Conservation (phyloP, 2,113 vertebrate species). For the Tragelaphus scriptus region DNA sequence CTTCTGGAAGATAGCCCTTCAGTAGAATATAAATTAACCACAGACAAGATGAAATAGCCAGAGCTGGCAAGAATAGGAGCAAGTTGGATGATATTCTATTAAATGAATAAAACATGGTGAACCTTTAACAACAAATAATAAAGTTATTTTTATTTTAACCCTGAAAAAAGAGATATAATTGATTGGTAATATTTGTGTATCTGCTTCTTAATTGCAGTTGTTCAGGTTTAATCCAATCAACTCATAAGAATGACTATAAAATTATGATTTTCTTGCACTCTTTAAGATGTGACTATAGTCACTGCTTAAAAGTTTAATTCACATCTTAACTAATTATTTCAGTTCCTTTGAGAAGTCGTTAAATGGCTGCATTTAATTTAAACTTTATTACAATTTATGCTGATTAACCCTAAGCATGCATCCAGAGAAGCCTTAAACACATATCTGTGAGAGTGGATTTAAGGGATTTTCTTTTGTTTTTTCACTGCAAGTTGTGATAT, state of each 20-base stretch:
- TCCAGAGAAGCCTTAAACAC: neutral
- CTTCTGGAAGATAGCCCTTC: slow-evolving; percentile 44
- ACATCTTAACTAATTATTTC: slow-evolving; percentile 33
- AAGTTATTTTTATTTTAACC: slow-evolving; percentile 49
- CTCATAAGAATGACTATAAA: neutral
- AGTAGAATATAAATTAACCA: slow-evolving; percentile 56
- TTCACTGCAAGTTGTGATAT: neutral
- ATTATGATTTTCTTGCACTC: neutral
- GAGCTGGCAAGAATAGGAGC: slow-evolving; percentile 33
- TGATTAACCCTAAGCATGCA: neutral
- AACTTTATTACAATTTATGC: neutral
- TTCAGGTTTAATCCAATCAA: neutral
- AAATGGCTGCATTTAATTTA: slow-evolving; percentile 39
- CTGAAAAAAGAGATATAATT: neutral
- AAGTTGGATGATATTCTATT: slow-evolving; percentile 45
- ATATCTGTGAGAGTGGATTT: neutral
- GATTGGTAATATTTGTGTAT: neutral
- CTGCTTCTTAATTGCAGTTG: neutral
- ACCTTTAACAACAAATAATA: slow-evolving; percentile 47
- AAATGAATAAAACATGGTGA: slow-evolving; percentile 57
- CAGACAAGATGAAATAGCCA: slow-evolving; percentile 48
- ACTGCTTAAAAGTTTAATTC: slow-evolving; percentile 43
- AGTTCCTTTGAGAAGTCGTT: neutral
- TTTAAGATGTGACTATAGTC: slow-evolving; percentile 11
- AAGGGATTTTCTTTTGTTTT: neutral